Conservation (phyloP, 2,888 invertebrate genomes). For the Philhelius pedissequus region DNA sequence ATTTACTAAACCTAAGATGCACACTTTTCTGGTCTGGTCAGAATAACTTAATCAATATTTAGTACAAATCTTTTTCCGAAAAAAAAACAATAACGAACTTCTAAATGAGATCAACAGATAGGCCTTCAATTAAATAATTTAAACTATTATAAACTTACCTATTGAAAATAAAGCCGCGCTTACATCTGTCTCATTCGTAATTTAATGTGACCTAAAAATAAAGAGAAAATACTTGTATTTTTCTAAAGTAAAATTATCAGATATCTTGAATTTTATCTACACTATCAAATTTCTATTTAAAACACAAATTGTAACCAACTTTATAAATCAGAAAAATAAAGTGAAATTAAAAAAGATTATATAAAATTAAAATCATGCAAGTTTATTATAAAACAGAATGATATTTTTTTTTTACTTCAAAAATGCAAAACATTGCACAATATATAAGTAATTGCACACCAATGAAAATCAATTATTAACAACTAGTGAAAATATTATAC, state of each 20-base stretch:
- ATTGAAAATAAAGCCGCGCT: background rate
- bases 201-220: background rate
- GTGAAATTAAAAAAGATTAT: conserved; percentile 14
- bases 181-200: background rate
- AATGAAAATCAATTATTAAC: background rate
- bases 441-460: background rate
- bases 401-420: background rate
- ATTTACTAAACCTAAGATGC: too few species aligned
- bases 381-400: background rate
- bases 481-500: background rate
- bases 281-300: conserved; percentile 6
- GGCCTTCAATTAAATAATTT: background rate
- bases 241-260: background rate
- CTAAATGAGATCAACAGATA: background rate
- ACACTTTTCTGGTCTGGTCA: too few species aligned
- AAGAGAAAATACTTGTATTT: background rate
- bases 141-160: background rate
- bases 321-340: conserved; percentile 17
- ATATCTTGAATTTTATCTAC: background rate
- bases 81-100: too few species aligned
- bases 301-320: background rate
- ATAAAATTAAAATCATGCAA: conserved; percentile 36
- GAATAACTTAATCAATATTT: too few species aligned
- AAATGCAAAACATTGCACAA: conserved; percentile 23
- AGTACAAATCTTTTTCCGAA: too few species aligned